Conservation (phyloP, 1,140 invertebrate species). For the Drosophila eugracilis region DNA sequence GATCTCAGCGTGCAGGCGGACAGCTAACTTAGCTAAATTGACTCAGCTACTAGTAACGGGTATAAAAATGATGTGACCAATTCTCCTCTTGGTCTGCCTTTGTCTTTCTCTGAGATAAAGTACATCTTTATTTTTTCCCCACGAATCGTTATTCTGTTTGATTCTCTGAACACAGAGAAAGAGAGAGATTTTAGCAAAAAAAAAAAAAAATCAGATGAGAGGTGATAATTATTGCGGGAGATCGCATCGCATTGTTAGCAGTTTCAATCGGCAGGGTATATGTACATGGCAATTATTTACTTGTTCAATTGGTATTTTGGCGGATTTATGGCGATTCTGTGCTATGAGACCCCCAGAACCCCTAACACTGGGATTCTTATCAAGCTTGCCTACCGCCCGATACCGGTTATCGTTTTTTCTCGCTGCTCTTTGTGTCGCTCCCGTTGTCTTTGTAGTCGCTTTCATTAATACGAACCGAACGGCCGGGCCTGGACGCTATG, state of each 20-base stretch:
- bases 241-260: not conserved
- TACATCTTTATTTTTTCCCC: not conserved
- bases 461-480: slow-evolving; percentile 30
- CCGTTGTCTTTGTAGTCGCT: slow-evolving; percentile 13
- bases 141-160: not conserved
- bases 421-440: slow-evolving; percentile 10
- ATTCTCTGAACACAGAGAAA: not conserved
- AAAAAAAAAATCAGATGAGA: not conserved
- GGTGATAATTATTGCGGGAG: slow-evolving; percentile 3
- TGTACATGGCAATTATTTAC: slow-evolving; percentile 13
- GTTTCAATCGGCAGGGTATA: not conserved
- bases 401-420: slow-evolving; percentile 11
- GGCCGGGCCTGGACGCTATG: slow-evolving; percentile 14
- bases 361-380: slow-evolving; percentile 24
- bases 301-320: slow-evolving; percentile 8
- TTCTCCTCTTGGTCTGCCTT: too few species aligned
- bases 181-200: not conserved
- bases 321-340: slow-evolving; percentile 3
- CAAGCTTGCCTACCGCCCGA: not conserved
- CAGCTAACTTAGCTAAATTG: too few species aligned
- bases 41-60: too few species aligned
- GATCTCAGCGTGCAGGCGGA: too few species aligned
- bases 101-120: too few species aligned
- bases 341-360: not conserved
- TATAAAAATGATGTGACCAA: too few species aligned